phyloP scores from a whole-genome alignment of 1,140 invertebrate genomes.

The Hycleus cichorii region DNA sequence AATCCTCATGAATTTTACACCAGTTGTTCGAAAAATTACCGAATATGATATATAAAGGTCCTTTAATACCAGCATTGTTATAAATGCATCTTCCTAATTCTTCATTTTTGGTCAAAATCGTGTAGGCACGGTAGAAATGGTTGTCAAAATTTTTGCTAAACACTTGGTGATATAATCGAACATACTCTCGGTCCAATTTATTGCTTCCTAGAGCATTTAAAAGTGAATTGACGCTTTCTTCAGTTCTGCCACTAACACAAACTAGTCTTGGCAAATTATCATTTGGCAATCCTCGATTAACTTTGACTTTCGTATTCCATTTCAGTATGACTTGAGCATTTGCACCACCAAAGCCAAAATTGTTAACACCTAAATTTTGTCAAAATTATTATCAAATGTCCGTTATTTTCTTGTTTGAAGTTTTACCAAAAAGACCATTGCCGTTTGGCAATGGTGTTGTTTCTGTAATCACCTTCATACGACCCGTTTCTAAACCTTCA shows the following conservation, averaged over 20 bases:
- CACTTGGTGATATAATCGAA: conserved; percentile 48
- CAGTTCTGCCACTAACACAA: conserved; percentile 53
- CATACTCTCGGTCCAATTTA: conserved; percentile 50
- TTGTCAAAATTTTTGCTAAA: too few species aligned
- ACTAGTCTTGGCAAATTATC: conserved; percentile 56
- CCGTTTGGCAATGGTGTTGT: conserved; percentile 50
- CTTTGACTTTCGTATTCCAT: conserved; percentile 47
- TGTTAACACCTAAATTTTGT: conserved; percentile 41
- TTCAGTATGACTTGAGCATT: conserved; percentile 62
- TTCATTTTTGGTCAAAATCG: too few species aligned
- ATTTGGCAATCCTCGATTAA: conserved; percentile 32
- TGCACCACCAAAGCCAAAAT: conserved; percentile 59
- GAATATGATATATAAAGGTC: too few species aligned
- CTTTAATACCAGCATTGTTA: too few species aligned
- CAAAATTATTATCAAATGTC: too few species aligned
- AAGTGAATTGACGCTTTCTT: conserved; percentile 41
- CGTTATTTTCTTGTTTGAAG: too few species aligned
- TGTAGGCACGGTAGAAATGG: too few species aligned
- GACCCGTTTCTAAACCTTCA: conserved; percentile 59
- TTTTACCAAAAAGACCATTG: conserved; percentile 45
- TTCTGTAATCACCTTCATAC: conserved; percentile 62
- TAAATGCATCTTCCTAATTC: too few species aligned
- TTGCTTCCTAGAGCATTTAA: not conserved
- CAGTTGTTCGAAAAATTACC: too few species aligned
- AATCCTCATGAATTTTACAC: too few species aligned